Evolutionary conservation across 1,140 invertebrate genomes (phyloP).

Genomic region (Microvelia longipes): DNA sequence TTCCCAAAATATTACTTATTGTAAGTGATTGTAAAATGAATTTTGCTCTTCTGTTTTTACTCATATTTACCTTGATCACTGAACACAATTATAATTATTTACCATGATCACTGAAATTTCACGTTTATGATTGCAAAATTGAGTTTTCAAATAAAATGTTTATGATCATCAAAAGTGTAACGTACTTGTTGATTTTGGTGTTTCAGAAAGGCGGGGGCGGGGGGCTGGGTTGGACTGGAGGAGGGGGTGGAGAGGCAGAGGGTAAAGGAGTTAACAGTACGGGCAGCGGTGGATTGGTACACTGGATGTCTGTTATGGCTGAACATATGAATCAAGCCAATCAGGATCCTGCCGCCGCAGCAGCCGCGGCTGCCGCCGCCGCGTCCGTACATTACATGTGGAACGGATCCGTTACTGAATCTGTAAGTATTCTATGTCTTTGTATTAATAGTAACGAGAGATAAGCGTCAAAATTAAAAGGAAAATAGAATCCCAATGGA

Average conservation of each 20-base stretch:
- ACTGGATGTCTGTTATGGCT: slow-evolving; percentile 51
- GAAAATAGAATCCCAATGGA: not conserved
- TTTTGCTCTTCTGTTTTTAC: too few species aligned
- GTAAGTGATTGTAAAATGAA: too few species aligned
- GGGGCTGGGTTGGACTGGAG: slow-evolving; percentile 15
- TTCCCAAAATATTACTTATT: too few species aligned
- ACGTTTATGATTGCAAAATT: too few species aligned
- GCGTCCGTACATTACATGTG: slow-evolving; percentile 38
- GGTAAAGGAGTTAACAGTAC: slow-evolving; percentile 24
- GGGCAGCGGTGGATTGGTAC: slow-evolving; percentile 36
- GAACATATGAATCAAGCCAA: slow-evolving; percentile 38
- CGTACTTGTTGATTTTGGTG: too few species aligned
- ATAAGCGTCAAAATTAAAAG: not conserved
- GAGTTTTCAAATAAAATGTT: too few species aligned
- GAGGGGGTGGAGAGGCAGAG: slow-evolving; percentile 25
- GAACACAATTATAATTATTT: too few species aligned
- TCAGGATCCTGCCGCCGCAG: slow-evolving; percentile 15
- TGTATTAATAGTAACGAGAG: not conserved
- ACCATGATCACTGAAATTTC: too few species aligned
- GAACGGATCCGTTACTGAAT: slow-evolving; percentile 37
- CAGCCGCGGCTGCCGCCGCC: slow-evolving; percentile 33
- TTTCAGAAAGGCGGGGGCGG: slow-evolving; percentile 21
- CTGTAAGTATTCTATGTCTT: not conserved
- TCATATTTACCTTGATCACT: too few species aligned
- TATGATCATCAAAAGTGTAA: too few species aligned